phyloP scores from a whole-genome alignment of 2,113 vertebrate species.

The Crotalus tigris region DNA sequence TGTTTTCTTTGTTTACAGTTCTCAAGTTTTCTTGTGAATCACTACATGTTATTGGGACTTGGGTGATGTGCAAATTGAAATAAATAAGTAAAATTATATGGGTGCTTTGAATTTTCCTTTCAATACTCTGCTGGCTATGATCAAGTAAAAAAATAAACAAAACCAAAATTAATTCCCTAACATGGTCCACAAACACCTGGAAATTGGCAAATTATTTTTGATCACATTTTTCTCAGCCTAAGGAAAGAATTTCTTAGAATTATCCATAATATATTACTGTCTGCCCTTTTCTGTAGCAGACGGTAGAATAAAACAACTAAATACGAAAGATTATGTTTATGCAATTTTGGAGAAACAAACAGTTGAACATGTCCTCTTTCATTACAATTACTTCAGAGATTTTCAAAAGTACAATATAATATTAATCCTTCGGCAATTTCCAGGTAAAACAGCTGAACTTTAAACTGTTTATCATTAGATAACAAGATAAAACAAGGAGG shows the following conservation, averaged over 20 bases:
- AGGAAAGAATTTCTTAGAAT: neutral
- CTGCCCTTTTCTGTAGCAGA: neutral
- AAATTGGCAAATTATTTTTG: neutral
- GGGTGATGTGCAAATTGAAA: neutral
- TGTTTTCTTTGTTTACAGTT: neutral
- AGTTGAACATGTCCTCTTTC: neutral
- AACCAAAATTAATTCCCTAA: neutral
- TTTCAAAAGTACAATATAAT: neutral
- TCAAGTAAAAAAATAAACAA: neutral
- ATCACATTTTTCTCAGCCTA: neutral
- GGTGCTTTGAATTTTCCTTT: neutral
- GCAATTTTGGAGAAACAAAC: neutral
- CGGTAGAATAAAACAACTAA: neutral
- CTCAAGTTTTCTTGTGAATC: neutral
- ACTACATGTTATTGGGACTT: neutral
- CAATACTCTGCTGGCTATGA: neutral
- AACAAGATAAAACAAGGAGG: neutral
- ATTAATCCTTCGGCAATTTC: neutral
- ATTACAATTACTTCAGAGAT: neutral
- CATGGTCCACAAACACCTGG: neutral
- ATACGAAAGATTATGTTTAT: neutral
- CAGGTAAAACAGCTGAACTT: neutral
- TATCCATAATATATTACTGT: neutral
- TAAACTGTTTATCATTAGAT: neutral
- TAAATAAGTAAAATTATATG: neutral